phyloP scores from a whole-genome alignment of 1,140 invertebrate genomes.

The Eulimnadia texana region DNA sequence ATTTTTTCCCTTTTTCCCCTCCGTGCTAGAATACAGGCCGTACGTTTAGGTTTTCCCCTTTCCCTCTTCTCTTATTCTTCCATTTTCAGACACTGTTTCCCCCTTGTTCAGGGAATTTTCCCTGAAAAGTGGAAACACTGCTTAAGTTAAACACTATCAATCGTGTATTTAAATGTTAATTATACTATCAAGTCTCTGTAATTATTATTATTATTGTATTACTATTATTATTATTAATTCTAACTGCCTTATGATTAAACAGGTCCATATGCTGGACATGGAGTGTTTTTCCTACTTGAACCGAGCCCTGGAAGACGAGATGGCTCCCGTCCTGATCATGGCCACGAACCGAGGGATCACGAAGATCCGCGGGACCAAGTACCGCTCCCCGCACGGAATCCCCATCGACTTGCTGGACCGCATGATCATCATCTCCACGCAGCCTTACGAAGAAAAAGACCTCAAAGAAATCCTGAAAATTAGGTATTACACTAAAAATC shows the following conservation, averaged over 20 bases:
- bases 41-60: no score
- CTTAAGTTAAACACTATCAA: no score
- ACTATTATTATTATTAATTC: constrained; percentile 26
- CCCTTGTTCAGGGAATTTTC: no score
- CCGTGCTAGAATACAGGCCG: no score
- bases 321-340: constrained; percentile 95
- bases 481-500: no score
- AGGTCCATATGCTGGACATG: constrained; percentile 96
- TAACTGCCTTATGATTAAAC: constrained; percentile 34
- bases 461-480: constrained; percentile 85
- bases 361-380: constrained; percentile 81
- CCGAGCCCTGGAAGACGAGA: constrained; percentile 88
- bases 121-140: no score
- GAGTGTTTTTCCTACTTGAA: constrained; percentile 98
- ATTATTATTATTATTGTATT: no score
- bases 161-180: no score
- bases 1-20: no score
- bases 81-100: no score
- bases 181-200: no score
- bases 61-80: no score
- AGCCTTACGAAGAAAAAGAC: constrained; percentile 76
- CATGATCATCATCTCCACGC: constrained; percentile 85
- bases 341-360: constrained; percentile 98
- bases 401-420: constrained; percentile 92
- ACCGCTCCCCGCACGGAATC: constrained; percentile 84